Base-by-base conservation (phyloP, 2,113 vertebrate species). In the Pygoscelis adeliae region DNA sequence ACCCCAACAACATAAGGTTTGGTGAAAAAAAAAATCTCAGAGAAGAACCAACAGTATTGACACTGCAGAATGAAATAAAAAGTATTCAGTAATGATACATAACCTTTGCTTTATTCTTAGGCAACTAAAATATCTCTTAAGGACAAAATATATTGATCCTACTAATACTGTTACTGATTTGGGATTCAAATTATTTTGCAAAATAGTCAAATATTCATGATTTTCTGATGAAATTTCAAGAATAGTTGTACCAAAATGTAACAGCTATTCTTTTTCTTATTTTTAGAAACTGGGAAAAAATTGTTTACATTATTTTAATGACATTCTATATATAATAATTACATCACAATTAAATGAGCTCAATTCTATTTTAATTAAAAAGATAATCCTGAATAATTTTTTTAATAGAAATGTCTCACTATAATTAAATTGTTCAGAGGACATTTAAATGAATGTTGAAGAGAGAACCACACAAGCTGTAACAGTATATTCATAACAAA, bases 331-430 rank as follows among this genome's bases (percentile, higher is more conserved):
- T 32, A 38, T 72, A 96, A 84, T 89, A 94, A 96, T 91, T 90
- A 90, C 42, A 72, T 52, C 27, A 82, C 29, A 93, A 96, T 95
- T 89, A 97, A 93, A 92, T 83, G 67, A 94, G 46, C 18, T 89
- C 44, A 89, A 83, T 97, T 95, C 80, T 96, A 66, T 93, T 96
- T 97, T 96, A 96, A 97, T 96, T 97, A 94, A 95, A 23, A 69
- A 93, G 80, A 87, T 90, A 87, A 71, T 82, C 22, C 66, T 78
- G 49, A 94, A 80, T 90, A 12, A 44, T 93, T 80, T 97, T 72
- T 96, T 92, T 69, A 96, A 95, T 90, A 83, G 29, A 95, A 97
- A 95, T 93, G 73, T 71, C 72, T 96, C 87, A 80, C n/a, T 93
- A 81, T 91, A 97, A 97, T 97, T 97, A 95, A 98, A 93, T 65